These are phyloP conservation scores for Crotalus viridis DNA, from an alignment of 2,113 vertebrate species.

Conservation along the genomic window DNA sequence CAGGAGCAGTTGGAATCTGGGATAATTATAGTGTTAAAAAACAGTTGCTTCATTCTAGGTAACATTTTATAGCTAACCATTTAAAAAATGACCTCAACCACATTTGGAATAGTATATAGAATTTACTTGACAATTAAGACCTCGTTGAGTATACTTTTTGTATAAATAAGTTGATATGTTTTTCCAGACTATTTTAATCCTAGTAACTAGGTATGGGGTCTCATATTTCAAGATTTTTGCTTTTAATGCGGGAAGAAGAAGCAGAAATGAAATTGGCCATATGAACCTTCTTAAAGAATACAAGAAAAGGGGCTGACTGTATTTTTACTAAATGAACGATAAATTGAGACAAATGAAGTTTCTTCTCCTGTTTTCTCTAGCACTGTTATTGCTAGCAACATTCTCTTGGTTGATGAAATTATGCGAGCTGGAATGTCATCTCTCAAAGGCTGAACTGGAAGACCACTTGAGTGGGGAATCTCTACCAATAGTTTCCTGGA, in stretches of 20 bases:
- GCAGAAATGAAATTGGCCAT: neutral
- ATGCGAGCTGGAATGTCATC: slow-evolving; percentile 98
- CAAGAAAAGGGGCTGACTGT: neutral
- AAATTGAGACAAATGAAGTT: rapidly evolving
- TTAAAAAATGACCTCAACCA: neutral
- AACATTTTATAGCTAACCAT: slow-evolving; percentile 34
- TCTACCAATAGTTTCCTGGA: neutral
- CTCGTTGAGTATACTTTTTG: neutral
- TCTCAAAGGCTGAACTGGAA: slow-evolving; percentile 84
- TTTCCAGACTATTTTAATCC: neutral
- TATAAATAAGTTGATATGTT: neutral
- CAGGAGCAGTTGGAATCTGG: slow-evolving; percentile 89
- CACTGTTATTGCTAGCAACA: slow-evolving; percentile 96
- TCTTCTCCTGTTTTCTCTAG: slow-evolving; percentile 56
- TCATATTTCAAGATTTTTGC: neutral
- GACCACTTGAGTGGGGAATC: neutral
- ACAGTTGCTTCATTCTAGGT: slow-evolving; percentile 97
- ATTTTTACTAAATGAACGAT: neutral
- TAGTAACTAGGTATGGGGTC: neutral
- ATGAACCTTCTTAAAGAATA: neutral
- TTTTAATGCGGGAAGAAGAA: neutral
- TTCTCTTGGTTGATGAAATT: slow-evolving; percentile 96
- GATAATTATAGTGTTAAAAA: slow-evolving; percentile 98
- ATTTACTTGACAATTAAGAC: neutral
- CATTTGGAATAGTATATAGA: neutral